Percentiles rank a stretch among this genome's conserved stretches.
These are phyloP conservation scores for Tanypteryx hageni DNA, from an alignment of 2,888 invertebrate species.

Conservation along the genomic window DNA sequence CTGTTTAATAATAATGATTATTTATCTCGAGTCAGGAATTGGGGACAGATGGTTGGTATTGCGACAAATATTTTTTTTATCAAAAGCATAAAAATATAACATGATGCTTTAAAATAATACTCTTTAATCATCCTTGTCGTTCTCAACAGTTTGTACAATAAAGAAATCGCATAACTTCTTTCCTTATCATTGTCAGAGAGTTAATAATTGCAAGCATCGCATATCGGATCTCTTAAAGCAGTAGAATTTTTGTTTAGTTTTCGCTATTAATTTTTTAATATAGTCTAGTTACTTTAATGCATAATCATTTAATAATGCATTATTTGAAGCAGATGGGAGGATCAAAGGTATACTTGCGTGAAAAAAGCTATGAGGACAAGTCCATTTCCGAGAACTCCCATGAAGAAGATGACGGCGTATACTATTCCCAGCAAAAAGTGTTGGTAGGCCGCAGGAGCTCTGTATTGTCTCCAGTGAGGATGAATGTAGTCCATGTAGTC, in stretches of 20 bases:
- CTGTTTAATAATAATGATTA: background rate
- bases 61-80: background rate
- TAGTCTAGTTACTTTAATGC: background rate
- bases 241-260: background rate
- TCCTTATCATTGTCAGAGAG: too few relatives aligned
- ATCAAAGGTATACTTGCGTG: constrained; percentile 78
- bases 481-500: constrained; percentile 80
- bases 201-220: too few relatives aligned
- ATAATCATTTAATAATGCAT: background rate
- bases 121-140: too few relatives aligned
- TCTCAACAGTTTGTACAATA: too few relatives aligned
- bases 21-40: background rate
- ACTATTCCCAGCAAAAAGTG: constrained; percentile 82
- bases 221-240: background rate
- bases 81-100: too few relatives aligned
- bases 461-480: constrained; percentile 83
- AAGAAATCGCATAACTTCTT: too few relatives aligned
- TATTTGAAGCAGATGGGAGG: too few relatives aligned
- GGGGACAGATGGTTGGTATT: background rate
- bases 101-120: too few relatives aligned
- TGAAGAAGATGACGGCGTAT: constrained; percentile 80
- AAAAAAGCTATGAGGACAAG: constrained; percentile 85
- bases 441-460: constrained; percentile 82
- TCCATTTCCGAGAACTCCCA: constrained; percentile 83
- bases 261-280: background rate